Evolutionary conservation across 2,888 invertebrate species (phyloP).

Genomic region (Leptarthrus brevirostris): DNA sequence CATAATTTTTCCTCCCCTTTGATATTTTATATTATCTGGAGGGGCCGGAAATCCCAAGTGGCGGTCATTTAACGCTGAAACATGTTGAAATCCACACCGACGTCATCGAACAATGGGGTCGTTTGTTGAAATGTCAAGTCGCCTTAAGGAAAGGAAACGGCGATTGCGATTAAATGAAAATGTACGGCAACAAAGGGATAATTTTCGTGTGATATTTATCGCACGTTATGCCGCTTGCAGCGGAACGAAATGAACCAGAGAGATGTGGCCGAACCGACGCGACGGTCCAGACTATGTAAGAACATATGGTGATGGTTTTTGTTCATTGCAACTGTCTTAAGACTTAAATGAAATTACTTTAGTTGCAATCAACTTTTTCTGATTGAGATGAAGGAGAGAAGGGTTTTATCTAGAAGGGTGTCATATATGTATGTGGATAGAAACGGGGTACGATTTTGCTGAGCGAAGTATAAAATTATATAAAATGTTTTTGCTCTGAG

Average conservation of each 20-base stretch:
- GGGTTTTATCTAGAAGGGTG: too few relatives aligned
- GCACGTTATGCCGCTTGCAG: conserved; percentile 26
- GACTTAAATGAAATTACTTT: conserved; percentile 14
- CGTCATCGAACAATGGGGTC: conserved; percentile 41
- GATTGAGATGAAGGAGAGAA: too few relatives aligned
- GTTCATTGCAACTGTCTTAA: conserved; percentile 1
- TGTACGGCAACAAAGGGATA: conserved; percentile 28
- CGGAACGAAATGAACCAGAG: neutral
- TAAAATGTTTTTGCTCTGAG: too few relatives aligned
- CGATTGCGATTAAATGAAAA: conserved; percentile 17
- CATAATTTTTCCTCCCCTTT: conserved; percentile 26
- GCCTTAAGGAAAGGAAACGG: conserved; percentile 28
- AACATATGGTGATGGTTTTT: conserved; percentile 15
- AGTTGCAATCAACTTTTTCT: too few relatives aligned
- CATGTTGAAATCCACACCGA: conserved; percentile 47
- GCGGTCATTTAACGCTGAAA: conserved; percentile 45
- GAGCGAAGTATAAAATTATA: too few relatives aligned
- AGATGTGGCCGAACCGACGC: neutral
- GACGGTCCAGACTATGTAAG: too few relatives aligned
- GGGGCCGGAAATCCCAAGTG: conserved; percentile 48
- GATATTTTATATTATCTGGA: conserved; percentile 1
- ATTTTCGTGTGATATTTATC: conserved; percentile 44
- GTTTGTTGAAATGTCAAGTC: conserved; percentile 45
- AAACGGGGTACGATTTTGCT: too few relatives aligned
- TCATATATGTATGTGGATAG: too few relatives aligned